These are phyloP conservation scores for Neoascia interrupta DNA, from an alignment of 2,888 invertebrate species.

Conservation along the genomic window DNA sequence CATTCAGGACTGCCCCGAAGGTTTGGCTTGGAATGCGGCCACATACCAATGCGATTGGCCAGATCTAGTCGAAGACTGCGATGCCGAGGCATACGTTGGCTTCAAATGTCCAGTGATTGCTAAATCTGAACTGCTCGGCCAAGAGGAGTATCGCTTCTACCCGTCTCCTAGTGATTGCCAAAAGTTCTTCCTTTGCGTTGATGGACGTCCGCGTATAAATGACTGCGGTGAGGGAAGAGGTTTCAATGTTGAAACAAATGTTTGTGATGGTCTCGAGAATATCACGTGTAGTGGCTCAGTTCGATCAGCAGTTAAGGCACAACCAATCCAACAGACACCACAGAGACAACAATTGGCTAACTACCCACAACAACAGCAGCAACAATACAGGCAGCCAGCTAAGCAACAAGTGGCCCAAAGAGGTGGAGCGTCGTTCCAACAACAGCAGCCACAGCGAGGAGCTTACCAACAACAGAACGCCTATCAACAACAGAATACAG, in stretches of 20 bases:
- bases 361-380: slow-evolving; percentile 3
- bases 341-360: neutral
- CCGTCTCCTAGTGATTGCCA: slow-evolving; percentile 85
- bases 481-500: slow-evolving; percentile 26
- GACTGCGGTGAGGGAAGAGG: slow-evolving; percentile 88
- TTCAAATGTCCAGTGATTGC: slow-evolving; percentile 88
- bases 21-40: slow-evolving; percentile 87
- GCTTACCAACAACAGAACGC: slow-evolving; percentile 19
- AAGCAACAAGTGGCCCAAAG: slow-evolving; percentile 15
- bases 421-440: slow-evolving; percentile 22
- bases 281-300: slow-evolving; percentile 84
- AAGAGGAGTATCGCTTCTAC: slow-evolving; percentile 80
- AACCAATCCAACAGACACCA: slow-evolving; percentile 19
- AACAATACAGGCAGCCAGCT: neutral
- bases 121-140: slow-evolving; percentile 77
- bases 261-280: slow-evolving; percentile 89
- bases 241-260: slow-evolving; percentile 86
- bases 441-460: slow-evolving; percentile 33
- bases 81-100: slow-evolving; percentile 88
- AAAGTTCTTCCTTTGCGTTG: slow-evolving; percentile 89
- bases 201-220: slow-evolving; percentile 86
- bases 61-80: slow-evolving; percentile 89
- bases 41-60: slow-evolving; percentile 93
- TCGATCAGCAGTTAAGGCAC: slow-evolving; percentile 27
- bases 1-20: slow-evolving; percentile 89